Conservation (phyloP, 1,140 invertebrate species). For the Ooceraea biroi region DNA sequence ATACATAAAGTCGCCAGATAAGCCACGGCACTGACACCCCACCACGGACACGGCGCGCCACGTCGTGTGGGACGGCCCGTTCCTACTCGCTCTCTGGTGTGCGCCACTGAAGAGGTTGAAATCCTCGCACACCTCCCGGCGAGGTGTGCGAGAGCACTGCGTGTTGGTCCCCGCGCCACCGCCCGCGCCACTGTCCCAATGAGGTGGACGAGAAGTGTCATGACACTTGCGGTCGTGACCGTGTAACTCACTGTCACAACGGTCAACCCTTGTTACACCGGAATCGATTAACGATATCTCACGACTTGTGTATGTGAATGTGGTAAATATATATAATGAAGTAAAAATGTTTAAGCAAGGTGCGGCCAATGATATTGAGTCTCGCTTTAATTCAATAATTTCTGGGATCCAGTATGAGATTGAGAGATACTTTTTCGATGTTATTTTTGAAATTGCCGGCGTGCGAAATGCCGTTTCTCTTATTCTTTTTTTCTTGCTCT, state of each 20-base stretch:
- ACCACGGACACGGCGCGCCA: constrained; percentile 67
- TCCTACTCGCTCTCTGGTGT: constrained; percentile 53
- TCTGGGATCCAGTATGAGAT: neutral
- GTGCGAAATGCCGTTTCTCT: no score
- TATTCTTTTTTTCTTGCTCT: neutral
- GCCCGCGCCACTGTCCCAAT: neutral
- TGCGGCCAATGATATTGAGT: neutral
- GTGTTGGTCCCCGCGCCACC: neutral
- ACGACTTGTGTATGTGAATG: no score
- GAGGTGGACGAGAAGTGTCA: neutral
- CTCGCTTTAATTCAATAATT: neutral
- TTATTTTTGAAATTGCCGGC: constrained; percentile 19
- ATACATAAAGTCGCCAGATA: constrained; percentile 83
- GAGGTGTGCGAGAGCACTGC: constrained; percentile 15
- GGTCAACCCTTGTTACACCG: neutral
- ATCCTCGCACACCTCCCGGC: constrained; percentile 58
- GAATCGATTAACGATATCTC: neutral
- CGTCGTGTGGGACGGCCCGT: constrained; percentile 66
- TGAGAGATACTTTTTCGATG: constrained; percentile 5
- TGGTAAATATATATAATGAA: no score
- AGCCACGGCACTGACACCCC: constrained; percentile 74
- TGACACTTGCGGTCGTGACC: constrained; percentile 18
- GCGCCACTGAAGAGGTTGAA: constrained; percentile 50
- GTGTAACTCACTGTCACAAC: constrained; percentile 5
- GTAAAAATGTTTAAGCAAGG: constrained; percentile 5